These are phyloP conservation scores for Seriola aureovittata DNA, from an alignment of 2,113 vertebrate species.

Conservation along the genomic window DNA sequence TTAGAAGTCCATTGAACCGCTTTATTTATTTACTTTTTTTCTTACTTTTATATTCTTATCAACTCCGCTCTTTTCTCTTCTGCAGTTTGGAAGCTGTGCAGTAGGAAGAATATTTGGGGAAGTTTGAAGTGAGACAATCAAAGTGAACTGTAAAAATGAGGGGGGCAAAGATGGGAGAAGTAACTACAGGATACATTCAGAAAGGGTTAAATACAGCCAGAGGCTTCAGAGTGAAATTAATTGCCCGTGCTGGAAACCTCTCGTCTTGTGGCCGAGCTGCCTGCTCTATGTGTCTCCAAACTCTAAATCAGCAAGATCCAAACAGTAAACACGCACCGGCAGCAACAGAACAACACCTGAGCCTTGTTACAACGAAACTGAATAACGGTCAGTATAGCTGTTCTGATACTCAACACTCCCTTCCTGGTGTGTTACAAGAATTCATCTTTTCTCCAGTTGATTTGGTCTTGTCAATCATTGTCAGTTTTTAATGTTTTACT, in stretches of 20 bases:
- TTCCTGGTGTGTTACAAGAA: background rate
- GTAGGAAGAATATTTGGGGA: background rate
- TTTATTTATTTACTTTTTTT: too few relatives aligned
- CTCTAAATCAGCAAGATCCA: conserved; percentile 26
- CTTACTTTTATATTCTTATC: too few relatives aligned
- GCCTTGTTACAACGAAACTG: background rate
- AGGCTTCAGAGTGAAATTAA: background rate
- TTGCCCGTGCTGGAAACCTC: background rate
- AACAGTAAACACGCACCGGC: conserved; percentile 26
- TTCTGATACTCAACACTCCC: background rate
- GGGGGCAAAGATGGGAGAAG: background rate
- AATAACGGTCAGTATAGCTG: background rate
- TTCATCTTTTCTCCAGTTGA: background rate
- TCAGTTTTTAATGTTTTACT: background rate
- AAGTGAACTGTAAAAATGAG: background rate
- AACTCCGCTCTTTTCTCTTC: background rate
- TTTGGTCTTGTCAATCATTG: background rate
- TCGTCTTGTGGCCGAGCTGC: background rate
- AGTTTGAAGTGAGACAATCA: background rate
- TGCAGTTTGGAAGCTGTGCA: background rate
- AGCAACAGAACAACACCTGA: conserved; percentile 11
- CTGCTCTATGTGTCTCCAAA: background rate
- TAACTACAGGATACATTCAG: background rate
- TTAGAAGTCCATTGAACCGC: too few relatives aligned
- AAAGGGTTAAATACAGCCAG: background rate